phyloP scores from a whole-genome alignment of 2,113 vertebrate genomes.

The Ameiurus melas region DNA sequence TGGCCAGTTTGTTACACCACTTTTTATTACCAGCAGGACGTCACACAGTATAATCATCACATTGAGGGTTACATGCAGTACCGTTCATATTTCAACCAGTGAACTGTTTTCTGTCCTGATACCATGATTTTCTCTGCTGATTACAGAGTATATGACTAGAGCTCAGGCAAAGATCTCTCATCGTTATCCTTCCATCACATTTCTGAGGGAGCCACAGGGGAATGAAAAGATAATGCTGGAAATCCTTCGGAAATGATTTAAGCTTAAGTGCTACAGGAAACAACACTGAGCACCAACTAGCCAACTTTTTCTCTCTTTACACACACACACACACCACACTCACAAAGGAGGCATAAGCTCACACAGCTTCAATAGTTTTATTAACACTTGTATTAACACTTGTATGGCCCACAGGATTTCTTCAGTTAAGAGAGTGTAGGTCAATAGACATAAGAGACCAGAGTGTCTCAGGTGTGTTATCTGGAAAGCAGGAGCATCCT shows the following conservation, averaged over 20 bases:
- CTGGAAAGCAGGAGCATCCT: neutral
- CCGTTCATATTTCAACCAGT: neutral
- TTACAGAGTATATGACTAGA: neutral
- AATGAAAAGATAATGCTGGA: neutral
- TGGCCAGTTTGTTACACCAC: neutral
- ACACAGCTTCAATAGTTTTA: slow-evolving; percentile 1
- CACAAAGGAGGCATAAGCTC: neutral
- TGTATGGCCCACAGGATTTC: neutral
- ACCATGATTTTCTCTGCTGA: neutral
- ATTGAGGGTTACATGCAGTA: neutral
- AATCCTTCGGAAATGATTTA: neutral
- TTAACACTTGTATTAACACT: neutral
- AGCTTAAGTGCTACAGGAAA: neutral
- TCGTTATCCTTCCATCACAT: neutral
- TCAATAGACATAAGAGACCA: neutral
- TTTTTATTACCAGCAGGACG: neutral
- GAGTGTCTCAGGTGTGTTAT: neutral
- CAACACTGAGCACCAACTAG: neutral
- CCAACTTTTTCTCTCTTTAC: neutral
- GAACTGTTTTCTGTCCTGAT: neutral
- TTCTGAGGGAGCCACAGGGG: neutral
- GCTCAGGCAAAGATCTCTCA: neutral
- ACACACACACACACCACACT: neutral
- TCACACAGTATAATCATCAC: neutral
- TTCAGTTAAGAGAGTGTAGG: slow-evolving; percentile 18